A percentile compares a stretch with the other conserved stretches of the same genome.
Evolutionary conservation across 2,888 invertebrate species (phyloP).

Genomic region (Nemapogon koenigi): DNA sequence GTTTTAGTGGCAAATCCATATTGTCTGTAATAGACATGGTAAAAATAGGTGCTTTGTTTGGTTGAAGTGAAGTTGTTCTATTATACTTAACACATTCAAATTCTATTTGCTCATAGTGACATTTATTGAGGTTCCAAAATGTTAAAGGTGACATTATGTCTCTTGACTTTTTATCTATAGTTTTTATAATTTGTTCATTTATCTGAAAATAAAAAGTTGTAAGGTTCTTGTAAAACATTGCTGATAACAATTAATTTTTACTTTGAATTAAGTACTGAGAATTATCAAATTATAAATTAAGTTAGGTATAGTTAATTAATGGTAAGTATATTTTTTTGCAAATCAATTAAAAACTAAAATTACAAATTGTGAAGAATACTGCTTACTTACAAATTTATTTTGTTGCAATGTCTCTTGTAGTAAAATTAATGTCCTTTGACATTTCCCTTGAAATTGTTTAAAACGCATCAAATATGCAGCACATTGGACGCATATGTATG

Average conservation of each 20-base stretch:
- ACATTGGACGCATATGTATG: slow-evolving; percentile 44
- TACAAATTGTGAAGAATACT: slow-evolving; percentile 3
- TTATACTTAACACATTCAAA: slow-evolving; percentile 37
- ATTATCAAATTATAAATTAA: not conserved
- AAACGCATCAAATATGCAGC: slow-evolving; percentile 30
- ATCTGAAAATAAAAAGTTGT: no score
- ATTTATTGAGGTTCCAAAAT: slow-evolving; percentile 25
- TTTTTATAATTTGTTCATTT: slow-evolving; percentile 26
- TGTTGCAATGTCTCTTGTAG: slow-evolving; percentile 34
- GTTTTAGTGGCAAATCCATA: not conserved
- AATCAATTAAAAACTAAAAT: not conserved
- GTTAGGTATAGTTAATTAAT: not conserved
- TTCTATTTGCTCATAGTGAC: slow-evolving; percentile 30
- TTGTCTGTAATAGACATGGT: not conserved
- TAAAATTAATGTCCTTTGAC: slow-evolving; percentile 40
- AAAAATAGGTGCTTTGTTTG: slow-evolving; percentile 26
- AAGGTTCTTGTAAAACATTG: no score
- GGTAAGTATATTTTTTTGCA: not conserved
- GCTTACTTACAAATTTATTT: slow-evolving; percentile 32
- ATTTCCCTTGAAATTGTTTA: slow-evolving; percentile 39
- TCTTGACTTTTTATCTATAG: slow-evolving; percentile 26
- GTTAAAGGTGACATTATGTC: slow-evolving; percentile 31
- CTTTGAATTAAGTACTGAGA: not conserved
- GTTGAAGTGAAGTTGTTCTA: slow-evolving; percentile 21
- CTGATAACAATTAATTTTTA: no score